Evolutionary conservation across 2,888 invertebrate genomes (phyloP).

Genomic region (Clunio marinus): DNA sequence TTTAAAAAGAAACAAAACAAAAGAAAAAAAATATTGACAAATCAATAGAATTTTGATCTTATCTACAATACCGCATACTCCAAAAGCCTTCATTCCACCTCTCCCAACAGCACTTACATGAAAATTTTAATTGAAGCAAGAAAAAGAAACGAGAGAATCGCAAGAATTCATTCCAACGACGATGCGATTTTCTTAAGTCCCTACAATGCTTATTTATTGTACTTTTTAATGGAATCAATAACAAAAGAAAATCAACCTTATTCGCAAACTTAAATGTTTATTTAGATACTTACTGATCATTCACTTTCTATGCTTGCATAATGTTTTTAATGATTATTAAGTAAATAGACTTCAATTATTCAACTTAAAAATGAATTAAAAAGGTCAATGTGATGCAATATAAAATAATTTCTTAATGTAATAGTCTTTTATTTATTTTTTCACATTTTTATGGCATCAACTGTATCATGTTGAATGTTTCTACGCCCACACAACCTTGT

Average conservation of each 20-base stretch:
- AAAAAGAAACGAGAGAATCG: background rate
- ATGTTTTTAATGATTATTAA: too few species aligned
- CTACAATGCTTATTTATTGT: background rate
- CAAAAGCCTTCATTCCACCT: background rate
- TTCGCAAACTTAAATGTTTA: too few species aligned
- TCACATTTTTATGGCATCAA: background rate
- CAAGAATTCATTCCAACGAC: background rate
- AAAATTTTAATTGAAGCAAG: slow-evolving; percentile 27
- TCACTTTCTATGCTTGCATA: too few species aligned
- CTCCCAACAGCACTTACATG: background rate
- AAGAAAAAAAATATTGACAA: slow-evolving; percentile 24
- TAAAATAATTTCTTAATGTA: background rate
- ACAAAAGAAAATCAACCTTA: too few species aligned
- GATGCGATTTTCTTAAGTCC: slow-evolving; percentile 20
- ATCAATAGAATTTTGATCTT: slow-evolving; percentile 35
- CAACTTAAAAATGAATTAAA: too few species aligned
- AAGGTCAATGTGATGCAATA: too few species aligned
- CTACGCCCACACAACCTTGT: slow-evolving; percentile 20
- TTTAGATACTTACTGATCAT: too few species aligned
- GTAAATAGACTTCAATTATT: too few species aligned
- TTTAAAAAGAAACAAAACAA: background rate
- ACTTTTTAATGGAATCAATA: background rate
- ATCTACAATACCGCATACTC: background rate
- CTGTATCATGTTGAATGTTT: slow-evolving; percentile 15
- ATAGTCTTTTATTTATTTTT: background rate